These are phyloP conservation scores for Decapterus maruadsi DNA, from an alignment of 2,797 vertebrate genomes.

Conservation along the genomic window DNA sequence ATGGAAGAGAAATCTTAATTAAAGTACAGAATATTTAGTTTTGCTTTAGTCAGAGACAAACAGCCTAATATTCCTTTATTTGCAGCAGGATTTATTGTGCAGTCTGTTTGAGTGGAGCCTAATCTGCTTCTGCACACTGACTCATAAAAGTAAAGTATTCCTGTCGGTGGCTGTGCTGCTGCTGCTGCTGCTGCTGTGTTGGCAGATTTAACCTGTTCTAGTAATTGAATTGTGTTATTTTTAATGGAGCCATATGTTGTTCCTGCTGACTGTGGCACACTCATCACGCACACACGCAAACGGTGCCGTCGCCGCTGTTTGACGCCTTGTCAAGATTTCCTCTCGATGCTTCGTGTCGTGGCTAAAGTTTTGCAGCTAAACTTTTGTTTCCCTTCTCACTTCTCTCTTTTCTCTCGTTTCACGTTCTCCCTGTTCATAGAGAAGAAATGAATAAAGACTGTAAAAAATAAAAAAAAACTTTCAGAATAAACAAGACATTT, in stretches of 20 bases:
- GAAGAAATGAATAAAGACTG: not conserved
- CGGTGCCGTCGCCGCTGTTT: conserved; percentile 39
- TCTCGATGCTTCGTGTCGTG: conserved; percentile 36
- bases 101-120: conserved; percentile 11
- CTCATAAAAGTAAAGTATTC: conserved; percentile 58
- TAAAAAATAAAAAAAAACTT: not conserved
- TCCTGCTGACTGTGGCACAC: conserved; percentile 69
- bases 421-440: not conserved
- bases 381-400: conserved; percentile 28
- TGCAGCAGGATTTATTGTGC: conserved; percentile 26
- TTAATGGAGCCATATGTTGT: conserved; percentile 78
- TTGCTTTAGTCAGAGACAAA: conserved; percentile 1
- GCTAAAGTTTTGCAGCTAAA: conserved; percentile 21
- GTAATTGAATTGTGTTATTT: conserved; percentile 79
- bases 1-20: not conserved
- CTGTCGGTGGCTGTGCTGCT: conserved; percentile 16
- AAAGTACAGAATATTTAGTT: not conserved
- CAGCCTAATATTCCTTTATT: not conserved
- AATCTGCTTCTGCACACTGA: conserved; percentile 22
- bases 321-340: conserved; percentile 66
- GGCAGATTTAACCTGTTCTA: conserved; percentile 67
- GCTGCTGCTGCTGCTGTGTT: conserved; percentile 54
- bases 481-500: not conserved
- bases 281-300: conserved; percentile 20
- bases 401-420: not conserved